These are phyloP conservation scores for Phallusia fumigata DNA, from an alignment of 23 tunicate species.

Conservation along the genomic window DNA sequence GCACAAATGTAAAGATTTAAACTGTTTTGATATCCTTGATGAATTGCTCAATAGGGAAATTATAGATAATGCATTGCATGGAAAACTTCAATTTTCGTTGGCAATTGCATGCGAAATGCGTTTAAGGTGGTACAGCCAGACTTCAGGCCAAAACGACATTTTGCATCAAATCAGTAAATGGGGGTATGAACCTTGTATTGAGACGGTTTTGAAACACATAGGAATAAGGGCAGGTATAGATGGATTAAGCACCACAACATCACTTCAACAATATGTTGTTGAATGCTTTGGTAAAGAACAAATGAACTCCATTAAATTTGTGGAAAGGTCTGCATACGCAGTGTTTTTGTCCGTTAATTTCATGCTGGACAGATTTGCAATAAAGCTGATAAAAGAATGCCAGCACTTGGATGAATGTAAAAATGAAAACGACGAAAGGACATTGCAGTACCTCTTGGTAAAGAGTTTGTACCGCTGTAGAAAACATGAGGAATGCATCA, in stretches of 20 bases:
- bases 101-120: constrained; percentile 1
- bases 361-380: neutral
- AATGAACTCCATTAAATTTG: neutral
- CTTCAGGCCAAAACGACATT: neutral
- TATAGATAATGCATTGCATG: neutral
- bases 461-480: neutral
- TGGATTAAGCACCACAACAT: neutral
- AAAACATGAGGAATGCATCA: neutral
- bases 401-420: neutral
- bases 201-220: neutral
- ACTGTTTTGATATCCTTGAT: constrained; percentile 1
- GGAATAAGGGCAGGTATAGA: neutral
- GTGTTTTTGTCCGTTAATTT: neutral
- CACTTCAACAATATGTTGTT: neutral
- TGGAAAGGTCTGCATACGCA: neutral
- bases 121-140: neutral
- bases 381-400: neutral
- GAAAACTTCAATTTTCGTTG: neutral
- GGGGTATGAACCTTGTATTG: neutral
- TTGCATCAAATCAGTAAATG: neutral
- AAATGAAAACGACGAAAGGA: neutral
- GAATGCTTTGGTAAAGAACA: neutral
- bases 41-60: neutral
- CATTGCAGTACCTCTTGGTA: neutral
- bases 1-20: neutral